Base-by-base conservation (phyloP, 2,888 invertebrate genomes). In the Chrysolina haemoptera region DNA sequence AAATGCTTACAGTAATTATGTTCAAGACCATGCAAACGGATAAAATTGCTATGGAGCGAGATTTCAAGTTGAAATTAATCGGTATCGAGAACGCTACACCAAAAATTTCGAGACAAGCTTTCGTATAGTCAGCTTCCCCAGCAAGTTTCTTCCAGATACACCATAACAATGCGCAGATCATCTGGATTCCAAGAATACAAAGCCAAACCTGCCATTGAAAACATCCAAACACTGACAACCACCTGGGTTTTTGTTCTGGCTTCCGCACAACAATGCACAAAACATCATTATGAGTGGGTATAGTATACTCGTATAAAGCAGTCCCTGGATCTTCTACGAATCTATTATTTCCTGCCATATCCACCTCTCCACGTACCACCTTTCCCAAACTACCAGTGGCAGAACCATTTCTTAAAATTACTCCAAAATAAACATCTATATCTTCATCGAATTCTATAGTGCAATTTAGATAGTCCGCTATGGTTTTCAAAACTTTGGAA, bases 401-500 rank as follows among this genome's bases (percentile, higher is more conserved):
- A 18, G 80, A 80, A 35, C 84, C 84, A 73, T 85, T 82, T 22
- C 71, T 55, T 1, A 76, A 71, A 48, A 71, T 69, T 59, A 67
- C 81, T 8, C 87, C 87, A 71, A 83, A 85, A 72, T 79, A 79
- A 40, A 65, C 27, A 4, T 66, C 22, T 35, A 48, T 18, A 35
- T 69, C 71, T 14, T 72, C 59, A n/a, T 73, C 68, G 6, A 80
- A 20, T 6, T 71, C 11, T 20, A 84, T 78, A 2, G 70, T 67
- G 70, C 89, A 89, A 77, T 89, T 89, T 80, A 89, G 79, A 27
- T 77, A 73, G 70, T 82, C 80, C 0, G 87, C 81, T 9, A 89
- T 55, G 18, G 84, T 85, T 0, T 81, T 79, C 66, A 88, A 71
- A 5, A 88, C 76, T 1, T 84, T 78, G 1, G 87, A 88, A 74